phyloP scores from a whole-genome alignment of 2,888 invertebrate species.

The Leucania comma region DNA sequence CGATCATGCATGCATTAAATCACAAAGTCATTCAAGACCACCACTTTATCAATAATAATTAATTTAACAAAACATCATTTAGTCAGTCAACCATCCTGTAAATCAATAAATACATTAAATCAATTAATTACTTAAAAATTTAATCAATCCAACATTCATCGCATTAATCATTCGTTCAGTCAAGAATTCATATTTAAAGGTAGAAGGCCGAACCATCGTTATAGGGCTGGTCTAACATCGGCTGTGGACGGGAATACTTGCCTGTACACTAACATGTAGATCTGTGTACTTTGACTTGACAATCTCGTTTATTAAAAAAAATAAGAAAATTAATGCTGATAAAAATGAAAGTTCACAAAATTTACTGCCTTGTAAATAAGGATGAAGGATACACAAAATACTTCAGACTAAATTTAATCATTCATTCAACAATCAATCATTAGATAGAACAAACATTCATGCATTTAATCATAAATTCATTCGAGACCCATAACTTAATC shows the following conservation, averaged over 20 bases:
- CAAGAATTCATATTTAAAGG: slow-evolving; percentile 85
- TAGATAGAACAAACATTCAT: background rate
- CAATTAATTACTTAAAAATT: too few relatives aligned
- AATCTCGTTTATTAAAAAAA: slow-evolving; percentile 91
- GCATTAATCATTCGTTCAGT: background rate
- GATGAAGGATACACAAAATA: background rate
- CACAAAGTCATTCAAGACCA: background rate
- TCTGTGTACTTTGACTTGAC: slow-evolving; percentile 97
- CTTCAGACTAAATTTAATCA: background rate
- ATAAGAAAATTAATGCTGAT: background rate
- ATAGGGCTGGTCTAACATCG: slow-evolving; percentile 97
- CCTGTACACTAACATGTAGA: slow-evolving; percentile 98
- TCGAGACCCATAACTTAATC: too few relatives aligned
- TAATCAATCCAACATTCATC: background rate
- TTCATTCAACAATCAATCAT: background rate
- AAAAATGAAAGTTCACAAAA: slow-evolving; percentile 9
- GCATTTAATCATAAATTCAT: too few relatives aligned
- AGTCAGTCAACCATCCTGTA: background rate
- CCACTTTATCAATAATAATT: background rate
- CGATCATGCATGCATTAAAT: background rate
- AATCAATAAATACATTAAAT: background rate
- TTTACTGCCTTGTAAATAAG: background rate
- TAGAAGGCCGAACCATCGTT: slow-evolving; percentile 96
- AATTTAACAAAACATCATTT: background rate
- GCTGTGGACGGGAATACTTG: slow-evolving; percentile 96